These are phyloP conservation scores for Macrosoma leucophasiata DNA, from an alignment of 2,888 invertebrate genomes.

Conservation along the genomic window DNA sequence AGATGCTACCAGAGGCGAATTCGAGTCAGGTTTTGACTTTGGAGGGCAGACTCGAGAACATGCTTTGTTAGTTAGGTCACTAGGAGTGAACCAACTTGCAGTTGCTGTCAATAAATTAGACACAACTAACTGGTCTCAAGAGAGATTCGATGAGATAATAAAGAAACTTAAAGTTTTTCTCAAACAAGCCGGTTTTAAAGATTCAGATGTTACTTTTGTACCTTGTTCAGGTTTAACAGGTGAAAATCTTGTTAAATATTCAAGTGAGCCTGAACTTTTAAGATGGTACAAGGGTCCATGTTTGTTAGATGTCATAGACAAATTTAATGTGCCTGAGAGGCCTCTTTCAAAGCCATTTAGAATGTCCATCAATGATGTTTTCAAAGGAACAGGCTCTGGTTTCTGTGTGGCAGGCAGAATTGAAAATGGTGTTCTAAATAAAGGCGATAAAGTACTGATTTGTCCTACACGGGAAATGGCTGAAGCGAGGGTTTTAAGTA, in stretches of 20 bases:
- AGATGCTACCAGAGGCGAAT: slow-evolving; percentile 97
- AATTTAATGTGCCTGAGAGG: slow-evolving; percentile 90
- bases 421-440: slow-evolving; percentile 91
- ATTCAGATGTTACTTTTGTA: slow-evolving; percentile 89
- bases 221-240: slow-evolving; percentile 98
- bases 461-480: slow-evolving; percentile 90
- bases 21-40: slow-evolving; percentile 98
- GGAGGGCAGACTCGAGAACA: slow-evolving; percentile 99
- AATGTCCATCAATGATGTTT: slow-evolving; percentile 95
- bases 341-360: slow-evolving; percentile 92
- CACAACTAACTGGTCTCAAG: slow-evolving; percentile 94
- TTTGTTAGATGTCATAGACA: slow-evolving; percentile 90
- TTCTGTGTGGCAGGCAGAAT: slow-evolving; percentile 93
- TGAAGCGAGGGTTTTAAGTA: slow-evolving; percentile 83
- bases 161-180: slow-evolving; percentile 87
- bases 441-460: slow-evolving; percentile 90
- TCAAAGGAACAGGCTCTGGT: slow-evolving; percentile 93
- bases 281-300: slow-evolving; percentile 91
- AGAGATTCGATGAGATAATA: slow-evolving; percentile 92
- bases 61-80: slow-evolving; percentile 90
- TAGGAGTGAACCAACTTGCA: slow-evolving; percentile 94
- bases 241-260: slow-evolving; percentile 87
- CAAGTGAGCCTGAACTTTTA: slow-evolving; percentile 77
- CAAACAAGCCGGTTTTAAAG: slow-evolving; percentile 94
- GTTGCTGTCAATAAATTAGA: slow-evolving; percentile 99